Evolutionary conservation across 2,888 invertebrate genomes (phyloP).

Genomic region (Parnassius mnemosyne): DNA sequence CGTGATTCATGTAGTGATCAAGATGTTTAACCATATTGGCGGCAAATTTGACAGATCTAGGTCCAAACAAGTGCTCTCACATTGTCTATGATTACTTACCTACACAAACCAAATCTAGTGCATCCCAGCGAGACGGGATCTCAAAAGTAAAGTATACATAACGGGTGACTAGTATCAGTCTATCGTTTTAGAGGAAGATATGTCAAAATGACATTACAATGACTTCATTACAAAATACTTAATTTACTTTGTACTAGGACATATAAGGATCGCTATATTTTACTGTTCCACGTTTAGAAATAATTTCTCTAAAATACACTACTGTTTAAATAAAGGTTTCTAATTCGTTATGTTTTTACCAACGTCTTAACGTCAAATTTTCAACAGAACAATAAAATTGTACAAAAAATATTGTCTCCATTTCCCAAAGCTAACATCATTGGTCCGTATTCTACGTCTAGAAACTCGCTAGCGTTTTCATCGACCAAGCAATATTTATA

Average conservation of each 20-base stretch:
- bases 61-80: constrained; percentile 69
- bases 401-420: constrained; percentile 73
- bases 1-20: constrained; percentile 31
- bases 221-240: constrained; percentile 62
- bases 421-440: constrained; percentile 57
- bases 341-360: constrained; percentile 45
- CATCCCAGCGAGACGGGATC: constrained; percentile 72
- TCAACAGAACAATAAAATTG: constrained; percentile 63
- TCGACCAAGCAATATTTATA: constrained; percentile 45
- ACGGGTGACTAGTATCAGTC: constrained; percentile 67
- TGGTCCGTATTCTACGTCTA: constrained; percentile 70
- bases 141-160: constrained; percentile 36
- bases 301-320: constrained; percentile 56
- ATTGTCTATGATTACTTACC: constrained; percentile 38
- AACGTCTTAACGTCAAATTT: constrained; percentile 32
- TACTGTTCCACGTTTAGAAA: constrained; percentile 47
- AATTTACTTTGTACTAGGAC: constrained; percentile 72
- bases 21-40: constrained; percentile 26
- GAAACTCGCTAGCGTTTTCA: constrained; percentile 44
- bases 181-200: constrained; percentile 70
- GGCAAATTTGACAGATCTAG: constrained; percentile 41
- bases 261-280: constrained; percentile 48
- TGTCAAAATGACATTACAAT: constrained; percentile 39
- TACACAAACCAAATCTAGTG: constrained; percentile 63
- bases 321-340: constrained; percentile 40